Conservation (phyloP, 2,888 invertebrate species). For the Pristionchus fissidentatus region DNA sequence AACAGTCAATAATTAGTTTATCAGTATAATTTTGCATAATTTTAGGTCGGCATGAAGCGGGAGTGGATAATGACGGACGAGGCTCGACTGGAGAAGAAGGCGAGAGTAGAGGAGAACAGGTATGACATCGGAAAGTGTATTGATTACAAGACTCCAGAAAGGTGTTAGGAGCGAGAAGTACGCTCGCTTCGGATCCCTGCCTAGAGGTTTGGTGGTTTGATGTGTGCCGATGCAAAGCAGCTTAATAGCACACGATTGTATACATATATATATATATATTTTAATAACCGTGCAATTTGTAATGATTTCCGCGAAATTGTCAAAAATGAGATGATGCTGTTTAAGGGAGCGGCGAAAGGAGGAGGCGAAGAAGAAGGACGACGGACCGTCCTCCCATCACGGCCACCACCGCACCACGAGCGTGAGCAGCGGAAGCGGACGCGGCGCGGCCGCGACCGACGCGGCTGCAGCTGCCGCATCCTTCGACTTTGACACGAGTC, state of each 20-base stretch:
- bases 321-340: neutral
- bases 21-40: neutral
- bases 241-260: no score
- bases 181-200: neutral
- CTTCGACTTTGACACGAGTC: neutral
- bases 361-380: conserved; percentile 38
- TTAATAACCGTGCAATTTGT: no score
- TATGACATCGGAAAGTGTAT: conserved; percentile 49
- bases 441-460: neutral
- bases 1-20: neutral
- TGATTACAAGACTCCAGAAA: conserved; percentile 56
- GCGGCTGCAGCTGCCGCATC: neutral
- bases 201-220: no score
- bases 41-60: conserved; percentile 72
- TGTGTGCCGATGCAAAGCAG: neutral
- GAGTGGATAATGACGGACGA: conserved; percentile 75
- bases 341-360: conserved; percentile 20
- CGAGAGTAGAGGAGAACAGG: conserved; percentile 72
- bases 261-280: no score
- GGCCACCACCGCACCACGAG: conserved; percentile 1
- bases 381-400: neutral
- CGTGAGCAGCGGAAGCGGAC: neutral
- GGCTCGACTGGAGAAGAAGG: conserved; percentile 72
- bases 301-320: neutral
- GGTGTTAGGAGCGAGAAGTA: conserved; percentile 51